Evolutionary conservation across 2,797 vertebrate species (phyloP), one percentile per base, ranked within the genome.

Genomic region (Malacoraja senta): DNA sequence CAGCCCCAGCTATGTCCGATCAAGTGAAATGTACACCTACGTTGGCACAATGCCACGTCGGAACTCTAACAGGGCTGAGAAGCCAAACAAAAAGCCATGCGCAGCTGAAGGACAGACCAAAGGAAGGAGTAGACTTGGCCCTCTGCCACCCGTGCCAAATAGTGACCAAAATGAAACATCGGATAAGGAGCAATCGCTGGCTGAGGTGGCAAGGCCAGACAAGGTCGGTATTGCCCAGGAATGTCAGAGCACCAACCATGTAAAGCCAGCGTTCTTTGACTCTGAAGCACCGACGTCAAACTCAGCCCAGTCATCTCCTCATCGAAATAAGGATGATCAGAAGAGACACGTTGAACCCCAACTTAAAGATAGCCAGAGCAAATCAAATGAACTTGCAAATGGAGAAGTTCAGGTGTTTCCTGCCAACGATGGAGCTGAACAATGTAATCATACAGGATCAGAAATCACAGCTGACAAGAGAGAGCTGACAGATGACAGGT

Each of bases 21-120:
- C 98, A 0, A 98, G 97, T 0, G 97, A 98, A 93, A 97, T 96
- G 97, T 99, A 98, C 94, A 98, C 97, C 44, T 98, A 99, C 94
- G 96, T 98, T 96, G 98, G 98, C 24, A 99, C 98, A 29, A 97
- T 99, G 97, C 98, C 98, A 19, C 97, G 98, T n/a, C 93, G 95
- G 58, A 94, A 93, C 9, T 94, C 95, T 93, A 94, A 93, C 74
- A 97, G 90, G 10, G 90, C 8, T 3, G 38, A 92, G 35, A 92
- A 92, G 76, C 93, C 94, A 94, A 93, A 94, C 93, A 74, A 93
- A 92, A 76, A 35, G 32, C 9, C 21, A 21, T 35, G 84, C 68
- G 24, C 63, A 10, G 13, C 90, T 26, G 71, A 91, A 13, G 90
- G 68, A 24, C 68, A 74, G 24, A 71, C 24, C 2, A 13, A 8